Base-by-base conservation (phyloP, 1,140 invertebrate genomes). In the Oncopeltus fasciatus region DNA sequence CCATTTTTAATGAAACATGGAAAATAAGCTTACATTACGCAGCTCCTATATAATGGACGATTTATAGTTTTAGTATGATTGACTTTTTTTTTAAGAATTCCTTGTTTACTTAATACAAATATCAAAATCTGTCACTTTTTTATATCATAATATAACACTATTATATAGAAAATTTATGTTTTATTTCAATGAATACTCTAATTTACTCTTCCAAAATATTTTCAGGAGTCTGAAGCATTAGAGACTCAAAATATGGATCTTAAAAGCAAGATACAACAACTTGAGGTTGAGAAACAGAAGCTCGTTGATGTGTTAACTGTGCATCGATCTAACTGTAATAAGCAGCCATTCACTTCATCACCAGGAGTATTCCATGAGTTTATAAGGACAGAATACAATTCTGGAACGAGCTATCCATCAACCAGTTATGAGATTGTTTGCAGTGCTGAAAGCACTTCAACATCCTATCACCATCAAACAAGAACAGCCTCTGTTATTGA, bases 161-260 rank as follows among this genome's bases (percentile, higher is more conserved):
- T n/a, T n/a, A n/a, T n/a, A n/a, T n/a, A n/a, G n/a, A n/a, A n/a
- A n/a, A n/a, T n/a, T n/a, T n/a, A n/a, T n/a, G n/a, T n/a, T n/a
- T n/a, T n/a, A n/a, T n/a, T n/a, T n/a, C n/a, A n/a, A n/a, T n/a
- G n/a, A n/a, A n/a, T n/a, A n/a, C n/a, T n/a, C n/a, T n/a, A 38
- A 38, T 38, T 38, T 38, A 38, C 5, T 8, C 5, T 38, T 38
- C 31, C 5, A 38, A 2, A 44, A 47, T 29, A 61, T 65, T 63
- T 62, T 26, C 82, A 87, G 68, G 90, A 94, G 75, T 90, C 89
- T 9, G 88, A 92, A 73, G 81, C 83, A 1, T 73, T 92, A 16
- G 89, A 92, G 72, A 83, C 81, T n/a, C 88, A 91, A 72, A 94
- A 94, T 71, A 80, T 88, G 26, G 85, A 89, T 66, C 74, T 92